A percentile compares a stretch with the other conserved stretches of the same genome.
phyloP scores from a whole-genome alignment of 2,113 vertebrate genomes.

The Gopherus flavomarginatus region DNA sequence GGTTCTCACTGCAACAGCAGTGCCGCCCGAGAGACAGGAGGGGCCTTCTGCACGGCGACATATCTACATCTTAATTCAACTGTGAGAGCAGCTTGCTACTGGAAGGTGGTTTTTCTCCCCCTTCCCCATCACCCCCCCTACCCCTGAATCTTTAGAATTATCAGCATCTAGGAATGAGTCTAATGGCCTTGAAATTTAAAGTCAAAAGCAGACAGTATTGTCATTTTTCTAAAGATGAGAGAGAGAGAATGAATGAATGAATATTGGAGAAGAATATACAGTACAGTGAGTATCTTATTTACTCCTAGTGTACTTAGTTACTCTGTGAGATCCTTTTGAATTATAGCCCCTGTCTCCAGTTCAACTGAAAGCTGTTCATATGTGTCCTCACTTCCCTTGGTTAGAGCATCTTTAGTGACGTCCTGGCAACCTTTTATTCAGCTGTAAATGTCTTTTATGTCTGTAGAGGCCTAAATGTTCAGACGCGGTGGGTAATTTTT shows the following conservation, averaged over 20 bases:
- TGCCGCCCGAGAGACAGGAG: background rate
- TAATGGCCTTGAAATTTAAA: background rate
- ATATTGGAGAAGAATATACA: background rate
- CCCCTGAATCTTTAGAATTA: background rate
- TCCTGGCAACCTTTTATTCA: background rate
- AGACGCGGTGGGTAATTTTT: background rate
- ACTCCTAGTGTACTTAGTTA: background rate
- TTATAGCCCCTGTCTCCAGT: background rate
- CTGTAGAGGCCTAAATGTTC: background rate
- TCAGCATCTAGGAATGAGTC: background rate
- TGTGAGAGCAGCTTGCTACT: background rate
- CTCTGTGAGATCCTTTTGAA: background rate
- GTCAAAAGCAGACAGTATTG: background rate
- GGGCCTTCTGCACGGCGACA: conserved; percentile 18
- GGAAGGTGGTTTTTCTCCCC: background rate
- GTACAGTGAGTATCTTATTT: background rate
- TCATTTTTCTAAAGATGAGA: accelerated
- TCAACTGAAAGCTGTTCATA: background rate
- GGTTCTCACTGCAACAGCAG: background rate
- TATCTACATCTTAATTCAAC: conserved; percentile 2
- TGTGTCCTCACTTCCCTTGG: background rate
- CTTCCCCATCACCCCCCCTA: too few species aligned
- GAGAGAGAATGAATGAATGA: background rate
- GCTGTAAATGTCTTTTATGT: background rate
- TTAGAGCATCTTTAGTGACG: background rate